These are phyloP conservation scores for Oxytorus armatus DNA, from an alignment of 2,888 invertebrate species.

Conservation along the genomic window DNA sequence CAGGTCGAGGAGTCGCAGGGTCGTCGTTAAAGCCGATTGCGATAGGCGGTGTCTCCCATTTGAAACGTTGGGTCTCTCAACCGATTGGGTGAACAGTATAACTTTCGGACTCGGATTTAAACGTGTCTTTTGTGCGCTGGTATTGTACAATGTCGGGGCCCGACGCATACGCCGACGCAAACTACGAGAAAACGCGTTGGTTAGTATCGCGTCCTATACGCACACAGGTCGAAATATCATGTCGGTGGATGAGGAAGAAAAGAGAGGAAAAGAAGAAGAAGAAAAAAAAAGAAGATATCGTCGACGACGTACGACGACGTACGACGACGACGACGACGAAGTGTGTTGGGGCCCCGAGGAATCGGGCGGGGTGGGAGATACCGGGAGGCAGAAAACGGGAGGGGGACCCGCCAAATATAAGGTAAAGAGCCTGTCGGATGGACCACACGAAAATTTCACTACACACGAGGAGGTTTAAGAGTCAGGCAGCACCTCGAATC, in stretches of 20 bases:
- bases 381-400: constrained; percentile 69
- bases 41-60: constrained; percentile 57
- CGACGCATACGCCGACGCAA: constrained; percentile 56
- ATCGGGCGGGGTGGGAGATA: constrained; percentile 74
- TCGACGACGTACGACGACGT: constrained; percentile 33
- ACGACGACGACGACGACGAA: constrained; percentile 44
- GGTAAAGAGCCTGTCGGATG: constrained; percentile 83
- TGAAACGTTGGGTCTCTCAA: constrained; percentile 60
- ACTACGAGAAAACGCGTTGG: constrained; percentile 67
- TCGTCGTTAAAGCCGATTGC: constrained; percentile 35
- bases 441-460: constrained; percentile 83
- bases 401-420: constrained; percentile 82
- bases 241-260: constrained; percentile 45
- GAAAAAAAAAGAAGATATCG: constrained; percentile 70
- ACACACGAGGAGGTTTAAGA: constrained; percentile 77
- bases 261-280: constrained; percentile 57
- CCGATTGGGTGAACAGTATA: constrained; percentile 73
- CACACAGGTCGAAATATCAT: constrained; percentile 51
- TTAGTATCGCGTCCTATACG: constrained; percentile 60
- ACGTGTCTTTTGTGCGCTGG: constrained; percentile 38
- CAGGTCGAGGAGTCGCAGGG: constrained; percentile 59
- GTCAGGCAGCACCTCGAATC: constrained; percentile 59
- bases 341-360: constrained; percentile 50
- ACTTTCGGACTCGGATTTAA: constrained; percentile 75
- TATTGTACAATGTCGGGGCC: constrained; percentile 13